Base-by-base conservation (phyloP, 2,113 vertebrate species). In the Xiphorhynchus elegans region DNA sequence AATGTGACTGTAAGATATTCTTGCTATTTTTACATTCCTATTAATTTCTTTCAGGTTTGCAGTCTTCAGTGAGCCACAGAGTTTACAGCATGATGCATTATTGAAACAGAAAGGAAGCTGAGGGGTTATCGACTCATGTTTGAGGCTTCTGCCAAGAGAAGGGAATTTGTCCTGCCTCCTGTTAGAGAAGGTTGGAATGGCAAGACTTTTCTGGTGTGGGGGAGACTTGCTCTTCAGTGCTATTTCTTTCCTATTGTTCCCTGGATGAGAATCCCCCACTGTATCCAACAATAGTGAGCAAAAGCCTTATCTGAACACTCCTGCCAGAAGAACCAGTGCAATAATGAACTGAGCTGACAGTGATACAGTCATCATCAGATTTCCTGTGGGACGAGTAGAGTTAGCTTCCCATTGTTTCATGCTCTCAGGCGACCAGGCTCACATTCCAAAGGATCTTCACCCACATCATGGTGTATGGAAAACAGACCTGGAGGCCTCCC, bases 301-400 rank as follows among this genome's bases (percentile, higher is more conserved):
- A 77, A 88, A 94, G 86, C 52, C 88, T 94, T 76, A 84, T 66
- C 94, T 87, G 91, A 95, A 42, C 50, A 4, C 35, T 81, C 58
- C 64, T 93, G 88, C 90, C 88, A 91, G 73, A 92, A 95, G 84
- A 84, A 93, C 81, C 21, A 63, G 79, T 37, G 75, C 80, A 81
- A 90, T 77, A 88, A 88, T 78, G 87, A 96, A 95, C 88, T 29
- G 90, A 86, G 78, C 85, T 95, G 93, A 96, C 90, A 94, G 33
- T 86, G 82, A 95, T 81, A 76, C 44, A 80, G 90, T 72, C 85
- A 89, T 88, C 68, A 84, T 94, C 93, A 95, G 73, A 84, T 94
- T 92, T 93, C 93, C 75, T 83, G 87, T 39, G 85, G 87, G 91
- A 94, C 77, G 93, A 86, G 40, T 37, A 69, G 75, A 90, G 55